Conservation (phyloP, 2,888 invertebrate genomes). For the Trissoscelio sp. region DNA sequence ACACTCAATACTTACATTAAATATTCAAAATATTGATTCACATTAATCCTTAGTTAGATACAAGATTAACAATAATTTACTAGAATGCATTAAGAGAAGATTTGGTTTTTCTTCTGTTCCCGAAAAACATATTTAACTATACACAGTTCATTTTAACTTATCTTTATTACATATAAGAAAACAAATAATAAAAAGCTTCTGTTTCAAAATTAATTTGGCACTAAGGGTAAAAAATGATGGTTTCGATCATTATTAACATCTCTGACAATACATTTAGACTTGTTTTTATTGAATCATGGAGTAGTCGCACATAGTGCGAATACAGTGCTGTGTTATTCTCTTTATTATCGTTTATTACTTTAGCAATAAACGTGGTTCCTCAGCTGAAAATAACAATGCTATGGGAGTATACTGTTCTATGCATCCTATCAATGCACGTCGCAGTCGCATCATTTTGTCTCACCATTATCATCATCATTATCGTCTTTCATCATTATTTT, state of each 20-base stretch:
- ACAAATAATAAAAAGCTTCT: no score
- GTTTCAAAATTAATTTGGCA: no score
- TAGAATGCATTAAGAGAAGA: no score
- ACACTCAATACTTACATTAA: no score
- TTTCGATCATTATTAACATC: slow-evolving; percentile 46
- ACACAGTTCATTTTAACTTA: no score
- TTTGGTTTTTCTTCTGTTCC: no score
- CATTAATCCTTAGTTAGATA: no score
- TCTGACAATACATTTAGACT: slow-evolving; percentile 50
- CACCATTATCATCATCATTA: slow-evolving; percentile 58
- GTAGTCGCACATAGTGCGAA: slow-evolving; percentile 69
- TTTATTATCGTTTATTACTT: slow-evolving; percentile 69
- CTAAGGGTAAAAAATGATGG: slow-evolving; percentile 54
- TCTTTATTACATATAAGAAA: slow-evolving; percentile 2
- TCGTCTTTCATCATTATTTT: slow-evolving; percentile 42
- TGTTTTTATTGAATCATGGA: slow-evolving; percentile 60
- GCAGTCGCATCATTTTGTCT: slow-evolving; percentile 56
- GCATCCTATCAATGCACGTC: slow-evolving; percentile 63
- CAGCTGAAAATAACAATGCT: slow-evolving; percentile 82
- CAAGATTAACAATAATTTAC: no score
- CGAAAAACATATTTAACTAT: no score
- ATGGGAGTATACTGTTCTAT: slow-evolving; percentile 75
- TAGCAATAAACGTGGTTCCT: slow-evolving; percentile 72
- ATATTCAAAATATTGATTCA: no score
- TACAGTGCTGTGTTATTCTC: slow-evolving; percentile 59